Evolutionary conservation across 2,888 invertebrate species (phyloP), one percentile per base, ranked within the genome.

Genomic region (Conops quadrifasciatus): DNA sequence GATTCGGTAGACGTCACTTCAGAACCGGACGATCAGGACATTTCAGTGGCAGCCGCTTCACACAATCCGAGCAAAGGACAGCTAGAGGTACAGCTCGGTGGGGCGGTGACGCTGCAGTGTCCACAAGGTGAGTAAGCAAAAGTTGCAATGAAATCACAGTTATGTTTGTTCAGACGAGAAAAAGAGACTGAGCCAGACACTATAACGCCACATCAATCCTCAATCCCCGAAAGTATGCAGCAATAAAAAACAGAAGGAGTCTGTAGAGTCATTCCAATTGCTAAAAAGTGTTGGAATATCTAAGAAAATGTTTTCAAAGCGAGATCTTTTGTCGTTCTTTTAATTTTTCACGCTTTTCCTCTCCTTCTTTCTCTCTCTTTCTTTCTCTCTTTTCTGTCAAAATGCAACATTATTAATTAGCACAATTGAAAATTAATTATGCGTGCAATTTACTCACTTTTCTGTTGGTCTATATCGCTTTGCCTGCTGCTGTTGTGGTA

Each of bases 51-150:
- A 51, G 86, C 86, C 67, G 86, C 87, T 67, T 86, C 86, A 7
- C 87, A 86, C 70, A 86, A 85, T 78, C 86, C 86, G 15, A 86
- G 84, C 70, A 86, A 86, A 71, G 90, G 92, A 77, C 92, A 92
- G 79, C 89, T 93, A 72, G 94, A 95, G 80, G 94, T 95, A 56
- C 92, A 93, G 69, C 88, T 95, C 26, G 95, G 95, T 7, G 95
- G 95, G 9, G 94, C 93, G 64, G 94, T 95, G 51, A 94, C 94
- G 75, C 87, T 95, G 58, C 93, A 94, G 80, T 96, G 95, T 83
- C 93, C 93, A 69, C 91, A 92, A 86, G 93, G 93, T 90, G 86
- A 80, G 43, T 45, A 30, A 28, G 1, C 24, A 28, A 13, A n/a
- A 43, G 19, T 11, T 28, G 16, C 15, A 24, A n/a, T n/a, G 16